Evolutionary conservation across 1,140 invertebrate species (phyloP), one percentile per base, ranked within the genome.

Genomic region (Drosophila repleta): DNA sequence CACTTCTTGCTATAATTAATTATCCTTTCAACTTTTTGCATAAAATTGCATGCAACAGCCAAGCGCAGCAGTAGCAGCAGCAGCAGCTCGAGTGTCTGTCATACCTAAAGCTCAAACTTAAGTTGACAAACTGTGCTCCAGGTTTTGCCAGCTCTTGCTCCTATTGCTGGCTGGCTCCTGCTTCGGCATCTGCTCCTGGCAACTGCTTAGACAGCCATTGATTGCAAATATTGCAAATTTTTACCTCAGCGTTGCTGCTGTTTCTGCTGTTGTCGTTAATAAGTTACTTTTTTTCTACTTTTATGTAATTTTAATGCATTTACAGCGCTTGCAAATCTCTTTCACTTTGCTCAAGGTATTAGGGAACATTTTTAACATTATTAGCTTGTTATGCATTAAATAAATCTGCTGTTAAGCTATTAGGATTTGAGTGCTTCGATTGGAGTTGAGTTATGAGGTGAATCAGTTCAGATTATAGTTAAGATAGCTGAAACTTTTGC

Each of bases 1-100:
- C 83, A 88, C 83, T 88, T 88, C 83, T 89, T 88, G 83, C 83
- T 88, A 88, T 88, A 88, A 88, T 88, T 88, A 88, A 88, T 88
- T 88, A 88, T 88, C 83, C 84, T 88, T 88, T 89, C 83, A 88
- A 88, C 83, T 83, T 88, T 88, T 83, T 83, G 84, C 83, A 88
- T 88, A 88, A 88, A 88, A 88, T 88, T 88, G 82, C 79, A 83
- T 87, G 72, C 79, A 87, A 82, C 82, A 87, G 74, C 58, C 81
- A 73, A 62, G 52, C 29, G 56, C 61, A 53, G 53, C 55, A 49
- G 48, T 8, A 29, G 29, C 29, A 6, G 29, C 24, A 3, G 56
- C 61, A 53, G 53, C 48, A 51, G 48, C 17, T 63, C 39, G 48
- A 49, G 60, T 57, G 58, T 17, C 43, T 53, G 52, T 46, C 24